These are phyloP conservation scores for Buceros bicornis DNA, from an alignment of 2,797 vertebrate species.

Conservation along the genomic window DNA sequence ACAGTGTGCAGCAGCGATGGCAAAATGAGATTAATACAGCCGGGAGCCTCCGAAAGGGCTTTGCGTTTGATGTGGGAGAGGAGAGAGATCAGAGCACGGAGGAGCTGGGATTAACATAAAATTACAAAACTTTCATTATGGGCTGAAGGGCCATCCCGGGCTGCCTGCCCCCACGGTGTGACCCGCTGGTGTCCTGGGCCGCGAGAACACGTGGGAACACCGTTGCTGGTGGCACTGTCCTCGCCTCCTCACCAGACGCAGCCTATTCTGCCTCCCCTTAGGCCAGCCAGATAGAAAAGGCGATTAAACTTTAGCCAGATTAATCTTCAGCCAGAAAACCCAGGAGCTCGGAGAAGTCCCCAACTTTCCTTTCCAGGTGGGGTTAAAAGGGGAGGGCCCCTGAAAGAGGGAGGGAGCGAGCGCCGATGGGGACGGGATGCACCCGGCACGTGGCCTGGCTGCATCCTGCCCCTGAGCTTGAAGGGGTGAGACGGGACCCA, in stretches of 20 bases:
- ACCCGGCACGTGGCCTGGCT: rapidly evolving
- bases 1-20: rapidly evolving
- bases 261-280: neutral
- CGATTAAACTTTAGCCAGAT: neutral
- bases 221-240: neutral
- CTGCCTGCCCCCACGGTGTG: neutral
- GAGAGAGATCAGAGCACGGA: neutral
- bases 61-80: slow-evolving; percentile 19
- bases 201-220: neutral
- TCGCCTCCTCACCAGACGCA: neutral
- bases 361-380: neutral
- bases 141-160: neutral
- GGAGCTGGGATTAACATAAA: slow-evolving; percentile 13
- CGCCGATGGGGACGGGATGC: neutral
- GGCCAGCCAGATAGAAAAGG: neutral
- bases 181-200: neutral
- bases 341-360: neutral
- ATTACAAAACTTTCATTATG: slow-evolving; percentile 16
- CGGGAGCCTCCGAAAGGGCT: neutral
- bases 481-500: neutral
- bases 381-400: neutral
- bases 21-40: neutral
- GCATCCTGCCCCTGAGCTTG: rapidly evolving
- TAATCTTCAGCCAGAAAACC: neutral
- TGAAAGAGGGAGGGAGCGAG: rapidly evolving